Percentiles rank a stretch among this genome's conserved stretches.
phyloP scores from a whole-genome alignment of 2,113 vertebrate genomes.

The Electrona antarctica region DNA sequence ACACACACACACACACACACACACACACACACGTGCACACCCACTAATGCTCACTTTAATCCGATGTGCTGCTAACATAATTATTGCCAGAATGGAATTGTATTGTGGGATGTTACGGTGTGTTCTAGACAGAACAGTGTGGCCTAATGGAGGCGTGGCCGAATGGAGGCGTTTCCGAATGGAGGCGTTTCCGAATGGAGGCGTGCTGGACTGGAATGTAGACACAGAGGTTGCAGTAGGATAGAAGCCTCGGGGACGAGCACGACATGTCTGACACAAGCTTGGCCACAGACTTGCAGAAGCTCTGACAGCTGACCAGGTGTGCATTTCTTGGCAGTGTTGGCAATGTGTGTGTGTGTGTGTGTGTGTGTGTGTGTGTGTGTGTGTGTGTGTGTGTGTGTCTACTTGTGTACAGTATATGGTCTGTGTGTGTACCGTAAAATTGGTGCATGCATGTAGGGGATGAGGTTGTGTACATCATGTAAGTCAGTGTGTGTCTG shows the following conservation, averaged over 20 bases:
- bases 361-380: neutral
- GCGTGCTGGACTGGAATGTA: conserved; percentile 71
- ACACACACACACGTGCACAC: conserved; percentile 23
- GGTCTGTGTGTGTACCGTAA: neutral
- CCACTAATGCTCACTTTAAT: conserved; percentile 1
- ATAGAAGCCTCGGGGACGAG: conserved; percentile 66
- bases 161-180: too few species aligned
- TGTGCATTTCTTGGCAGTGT: conserved; percentile 33
- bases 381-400: neutral
- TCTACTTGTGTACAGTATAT: conserved; percentile 33
- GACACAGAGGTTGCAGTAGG: conserved; percentile 60
- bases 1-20: neutral
- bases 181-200: too few species aligned
- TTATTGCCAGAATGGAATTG: conserved; percentile 30
- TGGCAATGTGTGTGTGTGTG: neutral
- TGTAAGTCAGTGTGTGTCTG: conserved; percentile 26
- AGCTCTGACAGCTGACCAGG: conserved; percentile 73
- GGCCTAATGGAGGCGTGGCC: too few species aligned
- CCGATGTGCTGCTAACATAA: too few species aligned
- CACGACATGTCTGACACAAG: conserved; percentile 59
- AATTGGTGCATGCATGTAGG: too few species aligned
- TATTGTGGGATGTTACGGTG: conserved; percentile 62
- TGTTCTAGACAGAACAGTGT: conserved; percentile 61
- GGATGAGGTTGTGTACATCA: neutral
- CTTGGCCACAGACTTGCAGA: conserved; percentile 63